phyloP scores from a whole-genome alignment of 1,140 invertebrate genomes.

The Hirudo medicinalis region DNA sequence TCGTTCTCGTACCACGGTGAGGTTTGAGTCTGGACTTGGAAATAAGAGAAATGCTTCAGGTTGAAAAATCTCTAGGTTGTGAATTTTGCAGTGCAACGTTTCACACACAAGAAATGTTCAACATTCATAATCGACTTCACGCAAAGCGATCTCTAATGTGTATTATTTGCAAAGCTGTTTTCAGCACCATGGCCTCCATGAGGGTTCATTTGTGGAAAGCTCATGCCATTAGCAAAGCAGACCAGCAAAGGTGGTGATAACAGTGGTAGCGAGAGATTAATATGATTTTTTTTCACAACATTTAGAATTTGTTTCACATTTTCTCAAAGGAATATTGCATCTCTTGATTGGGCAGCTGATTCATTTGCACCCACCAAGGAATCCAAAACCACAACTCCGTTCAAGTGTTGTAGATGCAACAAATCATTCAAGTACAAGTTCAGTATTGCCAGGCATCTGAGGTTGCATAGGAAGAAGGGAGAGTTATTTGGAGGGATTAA shows the following conservation, averaged over 20 bases:
- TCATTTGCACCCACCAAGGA: not conserved
- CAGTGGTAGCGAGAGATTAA: not conserved
- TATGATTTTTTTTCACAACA: not conserved
- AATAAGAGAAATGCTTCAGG: not conserved
- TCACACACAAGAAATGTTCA: not conserved
- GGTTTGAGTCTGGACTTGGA: too few relatives aligned
- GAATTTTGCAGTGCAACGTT: slow-evolving; percentile 10
- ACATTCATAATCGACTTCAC: slow-evolving; percentile 4
- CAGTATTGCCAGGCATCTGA: slow-evolving; percentile 13
- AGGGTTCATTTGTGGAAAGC: slow-evolving; percentile 16
- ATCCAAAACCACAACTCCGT: not conserved
- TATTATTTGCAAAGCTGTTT: slow-evolving; percentile 5
- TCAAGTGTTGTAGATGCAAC: slow-evolving; percentile 12
- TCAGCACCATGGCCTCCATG: slow-evolving; percentile 6
- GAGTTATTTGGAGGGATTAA: not conserved
- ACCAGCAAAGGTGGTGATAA: slow-evolving; percentile 2
- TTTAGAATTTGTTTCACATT: slow-evolving; percentile 2
- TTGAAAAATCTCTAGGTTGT: slow-evolving; percentile 1
- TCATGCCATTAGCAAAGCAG: not conserved
- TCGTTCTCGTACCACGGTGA: too few relatives aligned
- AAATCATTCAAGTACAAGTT: slow-evolving; percentile 17
- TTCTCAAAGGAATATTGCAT: not conserved
- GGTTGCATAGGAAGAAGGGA: slow-evolving; percentile 5
- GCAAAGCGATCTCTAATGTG: slow-evolving; percentile 1
- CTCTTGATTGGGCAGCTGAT: not conserved